A percentile compares a stretch with the other conserved stretches of the same genome.
These are phyloP conservation scores for Oligia strigilis DNA, from an alignment of 2,888 invertebrate species.

Conservation along the genomic window DNA sequence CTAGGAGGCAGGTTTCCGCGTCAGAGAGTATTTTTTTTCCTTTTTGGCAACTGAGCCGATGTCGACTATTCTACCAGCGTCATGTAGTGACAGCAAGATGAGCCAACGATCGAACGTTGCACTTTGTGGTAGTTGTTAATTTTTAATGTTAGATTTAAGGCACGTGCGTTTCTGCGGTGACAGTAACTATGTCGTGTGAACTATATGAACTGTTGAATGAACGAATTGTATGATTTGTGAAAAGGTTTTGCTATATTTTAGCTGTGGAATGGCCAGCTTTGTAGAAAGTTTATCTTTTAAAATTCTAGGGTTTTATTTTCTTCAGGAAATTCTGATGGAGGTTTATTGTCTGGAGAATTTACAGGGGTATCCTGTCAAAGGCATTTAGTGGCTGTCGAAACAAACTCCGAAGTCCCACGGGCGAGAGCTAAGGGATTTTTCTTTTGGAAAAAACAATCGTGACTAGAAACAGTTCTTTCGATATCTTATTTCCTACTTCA, in stretches of 20 bases:
- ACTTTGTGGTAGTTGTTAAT: no score
- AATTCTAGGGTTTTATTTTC: neutral
- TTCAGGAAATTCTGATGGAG: neutral
- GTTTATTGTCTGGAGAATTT: neutral
- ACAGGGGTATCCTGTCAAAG: neutral
- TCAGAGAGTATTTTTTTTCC: conserved; percentile 28
- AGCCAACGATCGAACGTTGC: no score
- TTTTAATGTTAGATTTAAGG: no score
- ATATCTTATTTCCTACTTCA: neutral
- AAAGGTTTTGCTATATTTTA: conserved; percentile 5
- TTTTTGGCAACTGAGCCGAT: no score
- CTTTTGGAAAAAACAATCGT: neutral
- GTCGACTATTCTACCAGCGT: no score
- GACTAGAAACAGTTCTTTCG: neutral
- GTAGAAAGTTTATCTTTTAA: neutral
- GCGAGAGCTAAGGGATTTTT: neutral
- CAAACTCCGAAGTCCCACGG: no score
- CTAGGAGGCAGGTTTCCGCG: conserved; percentile 24
- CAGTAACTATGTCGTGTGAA: conserved; percentile 22
- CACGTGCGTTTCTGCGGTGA: conserved; percentile 37
- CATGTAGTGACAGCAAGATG: no score
- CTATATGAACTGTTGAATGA: conserved; percentile 26
- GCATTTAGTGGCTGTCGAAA: neutral
- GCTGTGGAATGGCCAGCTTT: neutral
- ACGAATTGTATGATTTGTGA: conserved; percentile 10